Conservation (phyloP, 2,113 vertebrate species). For the Ageneiosus marmoratus region DNA sequence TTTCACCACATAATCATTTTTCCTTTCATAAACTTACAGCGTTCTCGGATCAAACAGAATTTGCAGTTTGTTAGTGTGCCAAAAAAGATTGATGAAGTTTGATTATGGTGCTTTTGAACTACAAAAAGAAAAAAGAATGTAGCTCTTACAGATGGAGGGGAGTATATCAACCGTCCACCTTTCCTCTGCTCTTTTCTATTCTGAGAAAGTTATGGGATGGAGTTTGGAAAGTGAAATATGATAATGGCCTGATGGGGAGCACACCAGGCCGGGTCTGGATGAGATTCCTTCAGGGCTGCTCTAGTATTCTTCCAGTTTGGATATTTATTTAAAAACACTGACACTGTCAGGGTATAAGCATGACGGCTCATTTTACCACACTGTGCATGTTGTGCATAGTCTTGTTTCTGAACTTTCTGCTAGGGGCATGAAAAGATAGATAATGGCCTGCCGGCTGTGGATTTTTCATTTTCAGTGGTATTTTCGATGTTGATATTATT, state of each 20-base stretch:
- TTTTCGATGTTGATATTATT: conserved; percentile 27
- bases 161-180: not conserved
- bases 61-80: conserved; percentile 19
- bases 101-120: conserved; percentile 22
- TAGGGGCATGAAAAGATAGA: conserved; percentile 39
- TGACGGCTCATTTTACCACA: conserved; percentile 39
- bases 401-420: conserved; percentile 32
- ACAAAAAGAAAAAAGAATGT: not conserved
- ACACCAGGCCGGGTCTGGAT: conserved; percentile 37
- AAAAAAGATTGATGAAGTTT: conserved; percentile 37
- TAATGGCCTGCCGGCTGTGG: conserved; percentile 15
- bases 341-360: conserved; percentile 45
- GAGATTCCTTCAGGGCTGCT: conserved; percentile 45
- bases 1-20: conserved; percentile 29
- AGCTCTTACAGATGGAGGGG: not conserved
- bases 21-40: conserved; percentile 11
- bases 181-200: not conserved
- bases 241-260: conserved; percentile 37
- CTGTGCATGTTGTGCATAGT: not conserved
- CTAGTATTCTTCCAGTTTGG: conserved; percentile 32
- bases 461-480: conserved; percentile 32
- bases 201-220: conserved; percentile 5
- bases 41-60: conserved; percentile 19
- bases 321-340: conserved; percentile 46
- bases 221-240: conserved; percentile 46